A percentile compares a stretch with the other conserved stretches of the same genome.
phyloP scores from a whole-genome alignment of 2,888 invertebrate genomes.

The Cabera pusaria region DNA sequence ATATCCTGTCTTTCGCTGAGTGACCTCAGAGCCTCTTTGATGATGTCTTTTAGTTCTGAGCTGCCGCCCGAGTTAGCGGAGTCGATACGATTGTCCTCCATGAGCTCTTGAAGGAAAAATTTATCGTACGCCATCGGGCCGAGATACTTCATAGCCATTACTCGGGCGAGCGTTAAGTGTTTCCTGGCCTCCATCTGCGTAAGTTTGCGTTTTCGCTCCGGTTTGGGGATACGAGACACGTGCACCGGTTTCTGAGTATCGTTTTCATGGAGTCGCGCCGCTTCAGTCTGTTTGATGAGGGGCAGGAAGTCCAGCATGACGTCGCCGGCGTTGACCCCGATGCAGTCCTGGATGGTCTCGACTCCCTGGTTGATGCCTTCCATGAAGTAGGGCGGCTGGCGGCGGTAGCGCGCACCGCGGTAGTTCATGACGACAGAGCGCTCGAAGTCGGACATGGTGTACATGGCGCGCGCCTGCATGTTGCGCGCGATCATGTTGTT shows the following conservation, averaged over 20 bases:
- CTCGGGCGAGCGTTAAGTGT: slow-evolving; percentile 60
- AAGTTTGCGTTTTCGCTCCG: slow-evolving; percentile 54
- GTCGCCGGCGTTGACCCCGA: slow-evolving; percentile 68
- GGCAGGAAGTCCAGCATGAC: slow-evolving; percentile 72
- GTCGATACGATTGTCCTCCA: slow-evolving; percentile 56
- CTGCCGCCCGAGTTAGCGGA: slow-evolving; percentile 69
- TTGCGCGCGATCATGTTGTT: slow-evolving; percentile 68
- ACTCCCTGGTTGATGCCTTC: slow-evolving; percentile 75
- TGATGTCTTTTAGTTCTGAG: slow-evolving; percentile 46
- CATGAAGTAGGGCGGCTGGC: slow-evolving; percentile 69
- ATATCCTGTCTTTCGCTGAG: slow-evolving; percentile 70
- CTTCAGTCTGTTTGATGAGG: slow-evolving; percentile 65
- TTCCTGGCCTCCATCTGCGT: slow-evolving; percentile 73
- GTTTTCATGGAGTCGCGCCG: slow-evolving; percentile 42
- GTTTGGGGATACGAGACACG: slow-evolving; percentile 64
- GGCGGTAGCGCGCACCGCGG: slow-evolving; percentile 58
- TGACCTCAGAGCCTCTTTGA: slow-evolving; percentile 61
- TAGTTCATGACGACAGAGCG: slow-evolving; percentile 73
- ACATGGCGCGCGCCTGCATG: slow-evolving; percentile 74
- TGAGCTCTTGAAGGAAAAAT: slow-evolving; percentile 66
- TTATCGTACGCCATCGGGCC: slow-evolving; percentile 78
- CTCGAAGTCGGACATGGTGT: slow-evolving; percentile 75
- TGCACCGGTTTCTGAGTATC: slow-evolving; percentile 52
- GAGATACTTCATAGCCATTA: slow-evolving; percentile 75
- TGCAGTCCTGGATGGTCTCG: slow-evolving; percentile 75